Evolutionary conservation across 2,888 invertebrate species (phyloP), one percentile per base, ranked within the genome.

Genomic region (Heliconius hortense): DNA sequence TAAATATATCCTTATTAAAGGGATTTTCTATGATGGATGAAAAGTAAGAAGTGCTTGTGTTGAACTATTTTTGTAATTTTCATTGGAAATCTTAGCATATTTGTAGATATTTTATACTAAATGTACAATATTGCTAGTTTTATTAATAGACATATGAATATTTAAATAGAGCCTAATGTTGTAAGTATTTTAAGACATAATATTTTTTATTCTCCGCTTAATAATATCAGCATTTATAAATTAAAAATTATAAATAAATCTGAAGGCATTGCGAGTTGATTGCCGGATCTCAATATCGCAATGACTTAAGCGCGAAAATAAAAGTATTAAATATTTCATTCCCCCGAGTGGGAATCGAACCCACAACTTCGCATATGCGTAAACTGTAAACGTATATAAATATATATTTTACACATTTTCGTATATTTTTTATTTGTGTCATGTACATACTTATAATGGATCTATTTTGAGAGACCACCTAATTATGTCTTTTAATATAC

Each of bases 1-100:
- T 69, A 69, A 66, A 66, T 66, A 66, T 39, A 26, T 5, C 24
- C 39, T 64, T 15, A 39, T 66, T 43, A 43, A 43, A 66, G 39
- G 39, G 24, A 24, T 24, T 66, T 66, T 43, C 39, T 26, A 7
- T 26, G 56, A 56, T 56, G 56, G 56, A 56, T 56, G 60, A 7
- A 60, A 60, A 60, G 26, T 5, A 60, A 26, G 26, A n/a, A 64
- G n/a, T 39, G n/a, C 15, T 39, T 64, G 5, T 24, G n/a, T 39
- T 64, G 5, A 39, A 64, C 5, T n/a, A 13, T n/a, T 64, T 35
- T 63, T 31, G 60, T 60, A 2, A 28, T 60, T 26, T 15, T 60
- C 13, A n/a, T 0, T 10, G 56, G 2, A 7, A 56, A n/a, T 56
- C 56, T 21, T 56, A n/a, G 21, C 2, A 53, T 53, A 21, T 53